Base-by-base conservation (phyloP, 2,888 invertebrate species). In the Colostygia pectinataria region DNA sequence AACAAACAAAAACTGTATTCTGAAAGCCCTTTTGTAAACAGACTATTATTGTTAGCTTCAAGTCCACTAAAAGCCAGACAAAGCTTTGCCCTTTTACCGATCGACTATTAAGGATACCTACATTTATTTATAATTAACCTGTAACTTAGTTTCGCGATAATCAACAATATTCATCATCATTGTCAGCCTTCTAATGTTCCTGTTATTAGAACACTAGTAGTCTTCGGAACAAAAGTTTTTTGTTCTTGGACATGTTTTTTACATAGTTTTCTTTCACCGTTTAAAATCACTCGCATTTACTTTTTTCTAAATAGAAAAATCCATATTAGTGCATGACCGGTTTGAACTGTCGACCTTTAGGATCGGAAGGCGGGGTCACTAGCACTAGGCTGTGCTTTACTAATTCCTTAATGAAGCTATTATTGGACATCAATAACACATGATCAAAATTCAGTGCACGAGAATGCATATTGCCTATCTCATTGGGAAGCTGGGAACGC, bases 21-120 rank as follows among this genome's bases (percentile, higher is more conserved):
- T 83, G 79, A 85, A 83, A 85, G 82, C 81, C 55, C 79, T 55
- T 78, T 83, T 85, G 83, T 84, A 63, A n/a, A n/a, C 47, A 53
- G 53, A 66, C 66, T 66, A 71, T 75, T 78, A 78, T 81, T 83
- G 81, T 82, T 78, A 78, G 75, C 71, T 62, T 62, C 63, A 63
- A 73, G 74, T 71, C 72, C 68, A 71, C 75, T 77, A 74, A 80
- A 79, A 82, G 77, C 78, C 61, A 75, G 81, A 80, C 74, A 77
- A 68, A 69, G 61, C 59, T 61, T 66, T 65, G 50, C 61, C 63
- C 65, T 71, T 20, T 65, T 66, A 57, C 32, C 32, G 41, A 44
- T 31, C 33, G 44, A 32, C 15, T 32, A 46, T 18, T 33, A 25
- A 3, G 27, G 4, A n/a, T 23, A 33, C 13, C 27, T 33, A 39